These are phyloP conservation scores for Semnornis frantzii DNA, from an alignment of 2,113 vertebrate species.

Conservation along the genomic window DNA sequence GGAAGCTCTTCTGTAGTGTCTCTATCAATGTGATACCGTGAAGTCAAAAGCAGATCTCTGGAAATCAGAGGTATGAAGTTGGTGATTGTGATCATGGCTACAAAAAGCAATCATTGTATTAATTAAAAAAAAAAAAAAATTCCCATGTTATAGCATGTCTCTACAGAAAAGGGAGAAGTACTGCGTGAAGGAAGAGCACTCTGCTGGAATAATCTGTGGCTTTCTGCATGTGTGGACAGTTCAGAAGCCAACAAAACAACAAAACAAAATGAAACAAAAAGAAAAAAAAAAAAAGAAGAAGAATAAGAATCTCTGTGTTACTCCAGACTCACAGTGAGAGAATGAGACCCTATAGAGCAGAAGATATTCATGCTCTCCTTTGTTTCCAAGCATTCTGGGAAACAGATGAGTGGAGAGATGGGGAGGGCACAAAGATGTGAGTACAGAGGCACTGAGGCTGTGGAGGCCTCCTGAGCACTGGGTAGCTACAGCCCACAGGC, in stretches of 20 bases:
- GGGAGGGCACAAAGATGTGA: not conserved
- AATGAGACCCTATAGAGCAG: not conserved
- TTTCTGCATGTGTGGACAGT: not conserved
- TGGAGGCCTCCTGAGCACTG: not conserved
- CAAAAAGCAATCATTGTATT: not conserved
- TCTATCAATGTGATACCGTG: not conserved
- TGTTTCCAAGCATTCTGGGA: not conserved
- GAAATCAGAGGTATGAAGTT: not conserved
- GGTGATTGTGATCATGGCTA: not conserved
- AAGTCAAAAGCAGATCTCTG: not conserved
- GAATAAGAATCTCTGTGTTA: not conserved
- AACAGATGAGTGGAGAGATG: not conserved
- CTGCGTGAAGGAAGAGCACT: not conserved
- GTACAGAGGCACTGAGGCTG: fast-evolving
- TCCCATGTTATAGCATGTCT: not conserved
- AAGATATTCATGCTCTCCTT: not conserved
- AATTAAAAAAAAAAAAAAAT: not conserved
- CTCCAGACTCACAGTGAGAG: not conserved
- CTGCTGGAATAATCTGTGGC: not conserved
- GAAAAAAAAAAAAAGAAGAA: not conserved
- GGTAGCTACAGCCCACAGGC: not conserved
- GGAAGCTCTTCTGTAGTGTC: not conserved
- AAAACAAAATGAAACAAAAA: not conserved
- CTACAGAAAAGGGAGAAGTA: not conserved
- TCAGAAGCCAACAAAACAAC: not conserved